A percentile compares a stretch with the other conserved stretches of the same genome.
Evolutionary conservation across 2,797 vertebrate genomes (phyloP).

Genomic region (Pangasius djambal): DNA sequence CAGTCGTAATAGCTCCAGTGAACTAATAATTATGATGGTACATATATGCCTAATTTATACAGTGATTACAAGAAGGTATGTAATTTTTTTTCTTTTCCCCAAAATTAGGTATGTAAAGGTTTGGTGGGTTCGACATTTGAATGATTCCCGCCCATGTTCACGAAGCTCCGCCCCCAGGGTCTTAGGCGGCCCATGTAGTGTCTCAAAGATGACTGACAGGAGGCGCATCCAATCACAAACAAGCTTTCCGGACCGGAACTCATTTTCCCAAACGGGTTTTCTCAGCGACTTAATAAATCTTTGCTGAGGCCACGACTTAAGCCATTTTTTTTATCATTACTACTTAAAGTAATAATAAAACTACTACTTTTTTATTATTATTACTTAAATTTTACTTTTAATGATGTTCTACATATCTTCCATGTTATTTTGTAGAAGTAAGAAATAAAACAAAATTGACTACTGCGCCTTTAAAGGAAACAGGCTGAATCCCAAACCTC

Average conservation of each 20-base stretch:
- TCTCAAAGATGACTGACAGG: background rate
- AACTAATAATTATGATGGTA: background rate
- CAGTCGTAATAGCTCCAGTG: too few species aligned
- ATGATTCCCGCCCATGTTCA: background rate
- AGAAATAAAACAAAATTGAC: background rate
- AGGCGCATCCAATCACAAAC: background rate
- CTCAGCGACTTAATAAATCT: background rate
- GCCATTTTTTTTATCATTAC: too few species aligned
- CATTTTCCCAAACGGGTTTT: background rate
- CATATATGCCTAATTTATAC: background rate
- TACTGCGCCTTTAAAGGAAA: background rate
- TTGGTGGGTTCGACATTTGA: background rate
- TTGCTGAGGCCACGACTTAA: background rate
- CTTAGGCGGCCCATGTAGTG: background rate
- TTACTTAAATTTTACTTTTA: too few species aligned
- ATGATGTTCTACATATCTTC: too few species aligned
- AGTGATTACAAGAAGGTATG: too few species aligned
- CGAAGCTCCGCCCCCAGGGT: background rate
- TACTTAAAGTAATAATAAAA: too few species aligned
- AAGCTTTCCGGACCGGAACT: background rate
- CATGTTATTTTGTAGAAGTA: background rate
- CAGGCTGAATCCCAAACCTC: background rate
- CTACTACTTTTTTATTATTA: too few species aligned
- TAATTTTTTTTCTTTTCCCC: too few species aligned
- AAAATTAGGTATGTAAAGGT: too few species aligned